Evolutionary conservation across 1,140 invertebrate species (phyloP), one percentile per base, ranked within the genome.

Genomic region (Trialeurodes vaporariorum): DNA sequence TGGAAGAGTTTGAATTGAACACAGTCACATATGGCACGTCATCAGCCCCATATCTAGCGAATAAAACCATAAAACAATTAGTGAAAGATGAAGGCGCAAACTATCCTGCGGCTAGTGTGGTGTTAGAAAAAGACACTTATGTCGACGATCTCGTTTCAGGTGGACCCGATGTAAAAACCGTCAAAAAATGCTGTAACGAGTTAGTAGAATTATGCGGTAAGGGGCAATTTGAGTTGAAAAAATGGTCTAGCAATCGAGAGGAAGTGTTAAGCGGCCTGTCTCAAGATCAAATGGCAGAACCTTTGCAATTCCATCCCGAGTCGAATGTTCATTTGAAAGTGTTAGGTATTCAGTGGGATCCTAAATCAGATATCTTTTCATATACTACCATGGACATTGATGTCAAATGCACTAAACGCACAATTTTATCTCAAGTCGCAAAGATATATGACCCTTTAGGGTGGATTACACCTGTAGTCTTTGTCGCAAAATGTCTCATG

Each of bases 401-500:
- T 1, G 2, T 0, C 2, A 64, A 17, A 23, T 23, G 21, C 13
- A 64, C 64, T 12, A 66, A 66, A 21, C 24, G 64, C 21, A 17
- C 24, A 11, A 24, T 65, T 0, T 59, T 65, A 25, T 65, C 64
- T 1, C 2, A 22, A 0, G 59, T 65, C 5, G 64, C 64, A 1
- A 49, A 59, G 26, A 11, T 65, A 21, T 64, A 22, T 2, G 63
- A 64, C 23, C 63, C 27, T 1, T 11, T 23, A 11, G 27, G 63
- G 2, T 25, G 26, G 23, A 21, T 65, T 11, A 49, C n/a, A 5
- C 64, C 64, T 1, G 22, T 49, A 0, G 59, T 65, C n/a, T 65
- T 65, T 59, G 49, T 34, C 23, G 64, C 64, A 1, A 65, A 65
- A 11, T 65, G 49, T 59, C 49, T 65, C 17, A 49, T 65, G 23